A percentile compares a stretch with the other conserved stretches of the same genome.
These are phyloP conservation scores for Illadopsis cleaveri DNA, from an alignment of 2,113 vertebrate species.

Conservation along the genomic window DNA sequence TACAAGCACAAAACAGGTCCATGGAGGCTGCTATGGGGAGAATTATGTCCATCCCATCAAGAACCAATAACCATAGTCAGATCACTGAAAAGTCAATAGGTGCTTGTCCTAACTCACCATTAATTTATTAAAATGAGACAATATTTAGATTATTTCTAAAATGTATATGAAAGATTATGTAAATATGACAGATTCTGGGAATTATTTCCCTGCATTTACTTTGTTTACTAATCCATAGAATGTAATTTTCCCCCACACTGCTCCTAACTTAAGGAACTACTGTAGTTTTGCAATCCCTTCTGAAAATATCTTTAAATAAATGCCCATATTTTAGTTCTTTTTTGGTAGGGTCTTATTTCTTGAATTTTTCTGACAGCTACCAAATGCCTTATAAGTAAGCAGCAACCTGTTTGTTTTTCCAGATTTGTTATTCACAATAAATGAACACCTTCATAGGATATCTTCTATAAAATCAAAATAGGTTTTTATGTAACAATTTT, in stretches of 20 bases:
- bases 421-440: not conserved
- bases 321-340: not conserved
- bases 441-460: not conserved
- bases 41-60: not conserved
- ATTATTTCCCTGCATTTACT: not conserved
- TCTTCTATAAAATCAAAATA: not conserved
- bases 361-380: not conserved
- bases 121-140: not conserved
- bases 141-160: not conserved
- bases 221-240: not conserved
- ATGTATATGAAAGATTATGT: not conserved
- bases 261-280: not conserved
- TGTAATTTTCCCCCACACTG: not conserved
- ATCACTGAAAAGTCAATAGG: not conserved
- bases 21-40: not conserved
- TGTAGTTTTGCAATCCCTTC: not conserved
- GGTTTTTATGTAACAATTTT: not conserved
- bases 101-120: not conserved
- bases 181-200: not conserved
- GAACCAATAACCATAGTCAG: fast-evolving
- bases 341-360: not conserved
- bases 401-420: not conserved
- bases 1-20: not conserved
- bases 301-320: not conserved
- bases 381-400: not conserved